Base-by-base conservation (phyloP, 2,113 vertebrate genomes). In the Platanista minor region DNA sequence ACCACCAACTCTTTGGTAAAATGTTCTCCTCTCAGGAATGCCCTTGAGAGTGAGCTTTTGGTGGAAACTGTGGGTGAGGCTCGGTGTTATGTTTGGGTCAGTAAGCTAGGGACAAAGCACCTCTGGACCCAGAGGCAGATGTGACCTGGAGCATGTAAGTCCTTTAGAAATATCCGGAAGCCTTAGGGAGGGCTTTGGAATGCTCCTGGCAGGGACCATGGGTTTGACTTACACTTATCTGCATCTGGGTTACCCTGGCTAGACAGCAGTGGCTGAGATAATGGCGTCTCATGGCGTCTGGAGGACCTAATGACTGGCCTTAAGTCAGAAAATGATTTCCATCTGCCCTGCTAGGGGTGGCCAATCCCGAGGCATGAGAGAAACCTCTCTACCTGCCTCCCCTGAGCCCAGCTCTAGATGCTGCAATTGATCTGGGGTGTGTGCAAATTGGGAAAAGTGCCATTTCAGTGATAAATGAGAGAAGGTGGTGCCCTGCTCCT, bases 261-360 rank as follows among this genome's bases (percentile, higher is more conserved):
- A 90, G 69, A 78, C 18, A 64, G 52, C 72, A 88, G 33, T 77
- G 39, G 36, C 67, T 4, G 7, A 92, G 36, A 91, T n/a, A 46
- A 78, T 74, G 52, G 25, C 31, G 21, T 81, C 77, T 81, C 33
- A 9, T 57, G 33, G n/a, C 33, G 23, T 82, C 90, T 85, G 54
- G 41, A 83, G 49, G 46, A 57, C 66, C 27, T 62, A 83, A 39
- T 31, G 46, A 75, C 11, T 64, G 57, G 49, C 17, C 43, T 75
- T 69, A 85, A 59, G 46, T 90, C 41, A 89, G 71, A 92, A 91
- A 89, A 96, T 89, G 59, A 97, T 94, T 97, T 91, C 89, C 61
- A 72, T 88, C 77, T 88, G 66, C 29, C 41, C 62, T 57, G 5
- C 7, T 46, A 39, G 49, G 80, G 12, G 7, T 2, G 8, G 43